Percentiles rank a stretch among this genome's conserved stretches.
Conservation (phyloP, 30 jellyfish, hydroid and myxozoan genomes). For the Aurelia sp. region DNA sequence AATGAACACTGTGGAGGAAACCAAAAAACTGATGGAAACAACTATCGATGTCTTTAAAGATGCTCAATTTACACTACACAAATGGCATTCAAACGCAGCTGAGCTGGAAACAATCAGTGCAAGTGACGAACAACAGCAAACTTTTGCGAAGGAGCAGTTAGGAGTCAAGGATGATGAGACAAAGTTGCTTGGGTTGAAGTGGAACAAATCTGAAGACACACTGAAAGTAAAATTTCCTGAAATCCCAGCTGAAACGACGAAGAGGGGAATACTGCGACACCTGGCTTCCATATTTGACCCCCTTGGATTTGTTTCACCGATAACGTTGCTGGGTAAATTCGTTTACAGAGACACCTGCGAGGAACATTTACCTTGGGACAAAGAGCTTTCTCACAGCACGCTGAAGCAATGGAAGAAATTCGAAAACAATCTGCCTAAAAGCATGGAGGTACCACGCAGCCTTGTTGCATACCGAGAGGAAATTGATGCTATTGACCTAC, state of each 20-base stretch:
- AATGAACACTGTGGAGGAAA: constrained; percentile 43
- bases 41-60: constrained; percentile 32
- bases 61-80: constrained; percentile 65
- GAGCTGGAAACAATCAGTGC: constrained; percentile 3
- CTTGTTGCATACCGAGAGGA: constrained; percentile 20
- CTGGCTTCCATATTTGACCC: constrained; percentile 40
- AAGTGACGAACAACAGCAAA: background rate
- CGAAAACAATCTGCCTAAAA: constrained; percentile 3
- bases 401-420: constrained; percentile 24
- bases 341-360: background rate
- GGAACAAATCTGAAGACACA: constrained; percentile 1
- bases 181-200: too few species aligned
- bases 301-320: constrained; percentile 44
- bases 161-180: too few species aligned
- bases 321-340: constrained; percentile 20
- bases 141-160: background rate
- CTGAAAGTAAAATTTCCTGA: background rate
- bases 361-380: constrained; percentile 4
- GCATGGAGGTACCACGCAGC: constrained; percentile 27
- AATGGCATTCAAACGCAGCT: constrained; percentile 69
- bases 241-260: too few species aligned
- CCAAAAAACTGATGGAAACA: constrained; percentile 12
- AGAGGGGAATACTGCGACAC: background rate
- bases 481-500: constrained; percentile 26
- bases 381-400: constrained; percentile 9